phyloP scores from a whole-genome alignment of 2,113 vertebrate genomes.

The Proteles cristata region DNA sequence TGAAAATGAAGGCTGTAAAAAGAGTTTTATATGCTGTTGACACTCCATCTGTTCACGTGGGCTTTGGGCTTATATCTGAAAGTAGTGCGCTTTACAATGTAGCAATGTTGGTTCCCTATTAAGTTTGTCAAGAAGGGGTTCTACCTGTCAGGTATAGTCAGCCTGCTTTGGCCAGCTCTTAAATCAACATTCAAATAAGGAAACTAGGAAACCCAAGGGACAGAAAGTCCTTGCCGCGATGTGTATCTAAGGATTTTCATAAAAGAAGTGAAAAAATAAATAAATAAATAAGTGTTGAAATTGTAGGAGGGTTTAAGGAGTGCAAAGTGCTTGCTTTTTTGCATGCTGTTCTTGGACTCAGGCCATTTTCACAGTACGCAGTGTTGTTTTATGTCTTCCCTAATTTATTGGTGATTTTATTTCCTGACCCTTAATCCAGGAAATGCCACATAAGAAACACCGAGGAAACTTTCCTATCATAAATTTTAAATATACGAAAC shows the following conservation, averaged over 20 bases:
- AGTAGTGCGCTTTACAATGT: background rate
- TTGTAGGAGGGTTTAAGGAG: slow-evolving; percentile 58
- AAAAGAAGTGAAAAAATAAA: slow-evolving; percentile 59
- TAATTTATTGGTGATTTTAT: slow-evolving; percentile 45
- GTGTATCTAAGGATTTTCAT: slow-evolving; percentile 57
- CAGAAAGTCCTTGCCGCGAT: slow-evolving; percentile 43
- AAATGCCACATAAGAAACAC: slow-evolving; percentile 71
- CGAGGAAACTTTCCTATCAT: slow-evolving; percentile 28
- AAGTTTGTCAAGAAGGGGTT: slow-evolving; percentile 29
- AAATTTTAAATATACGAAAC: slow-evolving; percentile 54
- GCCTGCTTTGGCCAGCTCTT: slow-evolving; percentile 20
- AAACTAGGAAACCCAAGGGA: slow-evolving; percentile 56
- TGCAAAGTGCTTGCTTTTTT: slow-evolving; percentile 61
- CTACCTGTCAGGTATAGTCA: slow-evolving; percentile 51
- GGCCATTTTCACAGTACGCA: slow-evolving; percentile 18
- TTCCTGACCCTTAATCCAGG: slow-evolving; percentile 45
- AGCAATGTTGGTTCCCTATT: background rate
- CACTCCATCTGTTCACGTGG: slow-evolving; percentile 10
- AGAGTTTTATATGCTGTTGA: slow-evolving; percentile 44
- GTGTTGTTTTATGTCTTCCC: slow-evolving; percentile 54
- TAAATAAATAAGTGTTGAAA: slow-evolving; percentile 65
- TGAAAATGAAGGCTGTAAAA: slow-evolving; percentile 33
- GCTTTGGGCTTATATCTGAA: background rate
- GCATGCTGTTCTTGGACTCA: slow-evolving; percentile 52
- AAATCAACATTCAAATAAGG: slow-evolving; percentile 71